These are phyloP conservation scores for Drosophila tripunctata DNA, from an alignment of 2,888 invertebrate genomes.

Conservation along the genomic window DNA sequence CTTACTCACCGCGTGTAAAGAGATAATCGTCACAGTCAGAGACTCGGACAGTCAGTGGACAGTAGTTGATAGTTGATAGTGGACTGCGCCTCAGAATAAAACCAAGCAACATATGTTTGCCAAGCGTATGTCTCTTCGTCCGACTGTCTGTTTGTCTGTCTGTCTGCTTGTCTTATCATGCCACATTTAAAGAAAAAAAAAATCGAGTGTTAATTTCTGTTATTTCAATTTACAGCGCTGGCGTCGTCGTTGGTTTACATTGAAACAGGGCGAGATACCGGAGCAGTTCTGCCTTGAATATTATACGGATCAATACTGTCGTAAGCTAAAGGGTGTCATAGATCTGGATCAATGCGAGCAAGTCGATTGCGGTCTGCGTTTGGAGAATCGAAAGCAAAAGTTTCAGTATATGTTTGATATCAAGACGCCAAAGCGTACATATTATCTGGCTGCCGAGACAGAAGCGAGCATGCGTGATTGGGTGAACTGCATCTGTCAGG, in stretches of 20 bases:
- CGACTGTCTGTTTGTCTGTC: conserved; percentile 3
- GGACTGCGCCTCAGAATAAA: conserved; percentile 13
- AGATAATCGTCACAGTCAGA: conserved; percentile 23
- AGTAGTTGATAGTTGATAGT: neutral
- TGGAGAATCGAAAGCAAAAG: conserved; percentile 92
- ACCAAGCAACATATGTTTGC: conserved; percentile 35
- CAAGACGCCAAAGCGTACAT: conserved; percentile 94
- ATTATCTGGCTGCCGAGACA: conserved; percentile 96
- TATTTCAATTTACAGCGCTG: conserved; percentile 90
- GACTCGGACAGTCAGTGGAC: conserved; percentile 7
- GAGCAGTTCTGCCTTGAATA: conserved; percentile 97
- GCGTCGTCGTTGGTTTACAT: conserved; percentile 97
- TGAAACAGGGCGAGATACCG: conserved; percentile 96
- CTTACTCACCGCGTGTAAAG: conserved; percentile 57
- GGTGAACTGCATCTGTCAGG: conserved; percentile 97
- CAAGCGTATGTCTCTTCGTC: neutral
- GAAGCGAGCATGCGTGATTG: conserved; percentile 97
- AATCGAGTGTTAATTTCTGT: conserved; percentile 31
- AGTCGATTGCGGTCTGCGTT: conserved; percentile 93
- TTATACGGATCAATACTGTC: conserved; percentile 93
- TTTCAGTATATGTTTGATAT: conserved; percentile 95
- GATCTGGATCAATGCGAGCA: conserved; percentile 98
- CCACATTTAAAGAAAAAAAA: neutral
- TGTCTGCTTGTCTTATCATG: conserved; percentile 35
- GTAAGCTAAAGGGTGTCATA: conserved; percentile 94